Conservation (phyloP, 1,140 invertebrate species). For the Habropoda laboriosa region DNA sequence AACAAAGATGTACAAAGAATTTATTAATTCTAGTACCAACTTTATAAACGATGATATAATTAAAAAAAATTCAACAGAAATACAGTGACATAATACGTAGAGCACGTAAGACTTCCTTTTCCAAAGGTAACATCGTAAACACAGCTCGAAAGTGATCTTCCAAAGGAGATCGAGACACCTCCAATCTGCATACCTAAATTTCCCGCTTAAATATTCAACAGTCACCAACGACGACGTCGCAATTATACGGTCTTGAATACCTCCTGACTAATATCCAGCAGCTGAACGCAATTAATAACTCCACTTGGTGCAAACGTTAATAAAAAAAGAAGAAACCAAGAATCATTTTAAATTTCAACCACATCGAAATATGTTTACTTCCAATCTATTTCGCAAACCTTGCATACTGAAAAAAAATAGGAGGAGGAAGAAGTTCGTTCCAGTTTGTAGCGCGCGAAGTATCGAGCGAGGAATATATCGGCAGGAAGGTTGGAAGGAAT, state of each 20-base stretch:
- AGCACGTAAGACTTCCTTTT: not conserved
- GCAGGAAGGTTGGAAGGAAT: slow-evolving; percentile 14
- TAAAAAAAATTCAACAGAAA: not conserved
- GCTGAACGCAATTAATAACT: slow-evolving; percentile 12
- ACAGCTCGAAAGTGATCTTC: not conserved
- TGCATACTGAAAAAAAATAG: not conserved
- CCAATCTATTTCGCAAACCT: not conserved
- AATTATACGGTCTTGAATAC: slow-evolving; percentile 14
- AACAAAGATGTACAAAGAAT: not conserved
- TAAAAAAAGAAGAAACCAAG: slow-evolving; percentile 29
- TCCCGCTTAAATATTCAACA: slow-evolving; percentile 34
- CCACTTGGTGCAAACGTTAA: not conserved
- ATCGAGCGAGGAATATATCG: slow-evolving; percentile 32
- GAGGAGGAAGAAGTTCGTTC: not conserved
- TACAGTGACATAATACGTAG: no score
- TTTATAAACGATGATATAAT: not conserved
- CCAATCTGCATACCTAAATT: slow-evolving; percentile 22
- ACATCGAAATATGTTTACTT: not conserved
- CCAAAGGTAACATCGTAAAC: not conserved
- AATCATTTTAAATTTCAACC: slow-evolving; percentile 3
- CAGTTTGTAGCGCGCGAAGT: not conserved
- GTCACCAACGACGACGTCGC: slow-evolving; percentile 1
- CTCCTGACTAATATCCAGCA: slow-evolving; percentile 2
- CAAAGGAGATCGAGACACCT: slow-evolving; percentile 2
- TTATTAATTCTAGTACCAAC: not conserved